Evolutionary conservation across 2,797 vertebrate species (phyloP).

Genomic region (Peromyscus attwateri): DNA sequence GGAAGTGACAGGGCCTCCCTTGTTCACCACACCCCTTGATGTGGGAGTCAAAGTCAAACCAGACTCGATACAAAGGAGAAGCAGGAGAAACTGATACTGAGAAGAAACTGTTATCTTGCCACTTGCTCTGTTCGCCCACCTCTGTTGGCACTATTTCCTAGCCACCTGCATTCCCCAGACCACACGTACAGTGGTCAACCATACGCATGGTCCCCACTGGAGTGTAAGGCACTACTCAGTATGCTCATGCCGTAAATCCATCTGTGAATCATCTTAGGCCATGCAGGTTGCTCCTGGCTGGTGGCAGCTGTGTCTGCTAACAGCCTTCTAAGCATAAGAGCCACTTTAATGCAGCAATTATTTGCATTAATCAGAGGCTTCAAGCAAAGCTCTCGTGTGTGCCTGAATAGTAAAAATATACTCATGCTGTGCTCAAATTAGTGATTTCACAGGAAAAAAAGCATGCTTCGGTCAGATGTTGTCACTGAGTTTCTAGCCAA

Average conservation of each 20-base stretch:
- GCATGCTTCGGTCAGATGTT: neutral
- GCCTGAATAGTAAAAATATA: conserved; percentile 70
- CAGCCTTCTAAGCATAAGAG: conserved; percentile 72
- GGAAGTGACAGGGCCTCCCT: neutral
- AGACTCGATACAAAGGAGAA: neutral
- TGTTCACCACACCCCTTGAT: neutral
- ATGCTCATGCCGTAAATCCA: neutral
- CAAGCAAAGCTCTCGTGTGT: conserved; percentile 72
- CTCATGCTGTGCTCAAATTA: conserved; percentile 73
- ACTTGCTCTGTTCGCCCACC: neutral
- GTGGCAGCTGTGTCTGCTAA: conserved; percentile 73
- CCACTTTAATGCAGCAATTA: conserved; percentile 73
- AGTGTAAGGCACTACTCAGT: neutral
- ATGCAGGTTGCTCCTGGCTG: conserved; percentile 34
- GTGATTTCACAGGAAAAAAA: conserved; percentile 66
- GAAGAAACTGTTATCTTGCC: neutral
- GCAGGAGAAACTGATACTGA: neutral
- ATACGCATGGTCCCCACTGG: neutral
- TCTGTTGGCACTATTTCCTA: neutral
- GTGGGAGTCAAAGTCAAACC: conserved; percentile 18
- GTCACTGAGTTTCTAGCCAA: conserved; percentile 49
- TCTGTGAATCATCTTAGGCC: conserved; percentile 60
- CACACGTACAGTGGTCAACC: neutral
- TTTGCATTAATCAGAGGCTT: conserved; percentile 83
- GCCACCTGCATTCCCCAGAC: neutral